phyloP scores from a whole-genome alignment of 2,113 vertebrate species.

The Theristicus caerulescens region DNA sequence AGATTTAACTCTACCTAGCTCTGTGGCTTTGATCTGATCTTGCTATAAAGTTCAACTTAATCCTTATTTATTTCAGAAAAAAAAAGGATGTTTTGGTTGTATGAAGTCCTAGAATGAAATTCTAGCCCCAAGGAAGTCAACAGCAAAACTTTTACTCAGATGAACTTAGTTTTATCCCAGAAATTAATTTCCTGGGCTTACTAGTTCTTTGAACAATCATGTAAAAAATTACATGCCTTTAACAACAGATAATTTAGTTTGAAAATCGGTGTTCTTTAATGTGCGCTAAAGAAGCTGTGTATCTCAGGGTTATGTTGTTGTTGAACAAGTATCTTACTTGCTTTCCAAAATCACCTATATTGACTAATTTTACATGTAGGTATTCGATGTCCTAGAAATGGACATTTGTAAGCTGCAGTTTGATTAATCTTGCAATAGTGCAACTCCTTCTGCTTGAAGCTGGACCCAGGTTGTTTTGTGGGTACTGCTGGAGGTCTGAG shows the following conservation, averaged over 20 bases:
- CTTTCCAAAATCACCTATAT: neutral
- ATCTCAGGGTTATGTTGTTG: neutral
- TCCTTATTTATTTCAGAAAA: neutral
- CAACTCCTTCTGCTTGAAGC: neutral
- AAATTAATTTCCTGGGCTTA: neutral
- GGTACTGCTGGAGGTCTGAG: neutral
- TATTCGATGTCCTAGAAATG: neutral
- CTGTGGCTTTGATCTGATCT: neutral
- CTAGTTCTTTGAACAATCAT: neutral
- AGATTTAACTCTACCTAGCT: neutral
- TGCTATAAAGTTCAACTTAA: neutral
- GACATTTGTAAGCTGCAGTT: neutral
- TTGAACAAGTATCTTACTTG: neutral
- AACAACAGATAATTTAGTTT: neutral
- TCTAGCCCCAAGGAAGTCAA: neutral
- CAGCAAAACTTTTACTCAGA: neutral
- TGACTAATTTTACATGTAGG: neutral
- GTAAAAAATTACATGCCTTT: neutral
- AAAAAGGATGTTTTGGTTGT: neutral
- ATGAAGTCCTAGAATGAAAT: neutral
- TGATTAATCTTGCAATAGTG: neutral
- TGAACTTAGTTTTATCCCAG: neutral
- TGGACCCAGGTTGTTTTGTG: neutral
- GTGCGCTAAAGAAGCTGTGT: neutral
- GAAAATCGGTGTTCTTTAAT: neutral